These are phyloP conservation scores for Threskiornis aethiopicus DNA, from an alignment of 2,797 vertebrate genomes.

Conservation along the genomic window DNA sequence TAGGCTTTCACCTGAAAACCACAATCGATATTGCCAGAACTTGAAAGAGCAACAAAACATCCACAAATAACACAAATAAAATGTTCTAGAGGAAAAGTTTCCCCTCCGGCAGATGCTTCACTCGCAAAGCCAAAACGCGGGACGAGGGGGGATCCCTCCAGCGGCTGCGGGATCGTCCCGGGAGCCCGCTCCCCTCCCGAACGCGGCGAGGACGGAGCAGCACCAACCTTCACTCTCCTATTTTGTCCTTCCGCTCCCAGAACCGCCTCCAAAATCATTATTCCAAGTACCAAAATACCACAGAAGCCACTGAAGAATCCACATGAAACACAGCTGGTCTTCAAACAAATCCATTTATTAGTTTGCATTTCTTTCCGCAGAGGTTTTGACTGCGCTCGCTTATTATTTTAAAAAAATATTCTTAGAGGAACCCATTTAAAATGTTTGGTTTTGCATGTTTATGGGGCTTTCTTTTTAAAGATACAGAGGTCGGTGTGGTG, in stretches of 20 bases:
- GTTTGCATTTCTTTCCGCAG: conserved; percentile 34
- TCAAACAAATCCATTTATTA: conserved; percentile 56
- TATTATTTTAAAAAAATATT: neutral
- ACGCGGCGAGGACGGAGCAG: neutral
- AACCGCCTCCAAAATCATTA: conserved; percentile 12
- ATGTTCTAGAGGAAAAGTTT: neutral
- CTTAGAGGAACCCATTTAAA: neutral
- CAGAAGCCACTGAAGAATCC: conserved; percentile 59
- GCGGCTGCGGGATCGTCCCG: rapidly evolving
- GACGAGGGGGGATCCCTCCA: neutral
- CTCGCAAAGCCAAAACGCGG: neutral
- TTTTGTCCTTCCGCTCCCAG: neutral
- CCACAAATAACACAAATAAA: neutral
- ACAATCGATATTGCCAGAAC: rapidly evolving
- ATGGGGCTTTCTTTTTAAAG: conserved; percentile 3
- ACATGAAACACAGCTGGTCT: conserved; percentile 52
- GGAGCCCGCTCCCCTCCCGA: neutral
- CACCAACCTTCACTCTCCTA: neutral
- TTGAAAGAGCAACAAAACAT: neutral
- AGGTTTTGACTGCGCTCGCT: conserved; percentile 2
- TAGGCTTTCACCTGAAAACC: neutral
- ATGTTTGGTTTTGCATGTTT: neutral
- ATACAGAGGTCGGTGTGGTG: neutral
- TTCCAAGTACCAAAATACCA: conserved; percentile 59
- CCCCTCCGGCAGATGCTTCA: neutral